Percentiles rank a stretch among this genome's conserved stretches.
phyloP scores from a whole-genome alignment of 2,113 vertebrate genomes.

The Thalassoma bifasciatum region DNA sequence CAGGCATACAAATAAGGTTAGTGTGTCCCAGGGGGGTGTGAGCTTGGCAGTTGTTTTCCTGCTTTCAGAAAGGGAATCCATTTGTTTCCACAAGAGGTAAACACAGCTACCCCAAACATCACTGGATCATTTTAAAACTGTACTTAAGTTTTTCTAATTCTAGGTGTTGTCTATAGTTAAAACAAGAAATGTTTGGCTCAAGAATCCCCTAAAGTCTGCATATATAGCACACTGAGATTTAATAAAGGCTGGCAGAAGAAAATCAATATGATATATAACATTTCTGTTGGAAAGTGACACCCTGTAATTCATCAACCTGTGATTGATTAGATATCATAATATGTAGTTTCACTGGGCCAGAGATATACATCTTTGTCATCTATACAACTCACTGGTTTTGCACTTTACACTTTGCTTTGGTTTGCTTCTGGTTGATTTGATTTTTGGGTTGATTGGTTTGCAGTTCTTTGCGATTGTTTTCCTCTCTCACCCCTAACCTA shows the following conservation, averaged over 20 bases:
- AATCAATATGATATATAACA: background rate
- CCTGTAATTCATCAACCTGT: background rate
- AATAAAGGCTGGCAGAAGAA: background rate
- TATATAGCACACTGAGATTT: background rate
- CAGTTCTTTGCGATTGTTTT: slow-evolving; percentile 74
- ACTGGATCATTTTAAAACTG: slow-evolving; percentile 11
- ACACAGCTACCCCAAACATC: slow-evolving; percentile 35
- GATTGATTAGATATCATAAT: background rate
- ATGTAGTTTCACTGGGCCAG: slow-evolving; percentile 44
- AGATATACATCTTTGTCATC: slow-evolving; percentile 78
- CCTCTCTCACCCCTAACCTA: slow-evolving; percentile 73
- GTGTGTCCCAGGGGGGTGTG: slow-evolving; percentile 48
- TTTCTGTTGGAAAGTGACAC: background rate
- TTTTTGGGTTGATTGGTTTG: slow-evolving; percentile 75
- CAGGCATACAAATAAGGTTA: slow-evolving; percentile 65
- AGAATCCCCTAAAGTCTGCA: background rate
- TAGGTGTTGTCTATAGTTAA: slow-evolving; percentile 19
- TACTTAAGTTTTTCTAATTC: slow-evolving; percentile 26
- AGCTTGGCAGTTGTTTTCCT: slow-evolving; percentile 50
- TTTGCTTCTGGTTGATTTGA: slow-evolving; percentile 64
- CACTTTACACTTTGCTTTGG: slow-evolving; percentile 74
- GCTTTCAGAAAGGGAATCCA: slow-evolving; percentile 58
- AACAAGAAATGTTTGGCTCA: background rate
- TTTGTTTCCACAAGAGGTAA: slow-evolving; percentile 47
- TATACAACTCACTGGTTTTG: slow-evolving; percentile 74